Conservation (phyloP, 2,113 vertebrate species). For the Vombatus ursinus region DNA sequence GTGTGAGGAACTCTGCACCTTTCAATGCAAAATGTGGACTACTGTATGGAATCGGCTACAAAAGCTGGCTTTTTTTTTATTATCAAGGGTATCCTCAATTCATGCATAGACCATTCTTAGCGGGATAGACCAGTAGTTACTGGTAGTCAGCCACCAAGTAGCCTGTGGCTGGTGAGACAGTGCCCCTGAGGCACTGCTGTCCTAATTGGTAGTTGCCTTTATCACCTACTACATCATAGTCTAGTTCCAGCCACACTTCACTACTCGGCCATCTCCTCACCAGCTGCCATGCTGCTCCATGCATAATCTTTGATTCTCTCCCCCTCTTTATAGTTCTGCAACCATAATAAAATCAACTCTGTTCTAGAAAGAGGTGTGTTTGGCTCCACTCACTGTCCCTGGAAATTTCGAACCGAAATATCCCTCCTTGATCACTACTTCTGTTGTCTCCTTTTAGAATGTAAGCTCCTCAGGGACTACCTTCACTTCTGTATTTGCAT, state of each 20-base stretch:
- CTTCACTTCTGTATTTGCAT: neutral
- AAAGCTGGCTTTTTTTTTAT: neutral
- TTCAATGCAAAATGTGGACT: neutral
- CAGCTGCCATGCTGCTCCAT: neutral
- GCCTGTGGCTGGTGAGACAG: neutral
- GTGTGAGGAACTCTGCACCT: neutral
- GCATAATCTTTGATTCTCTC: neutral
- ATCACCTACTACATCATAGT: neutral
- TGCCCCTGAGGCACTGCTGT: neutral
- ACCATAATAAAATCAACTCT: neutral
- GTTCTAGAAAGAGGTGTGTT: neutral
- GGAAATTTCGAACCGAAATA: neutral
- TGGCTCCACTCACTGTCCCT: neutral
- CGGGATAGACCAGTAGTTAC: neutral
- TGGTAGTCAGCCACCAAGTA: neutral
- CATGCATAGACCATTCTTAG: neutral
- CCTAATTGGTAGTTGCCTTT: neutral
- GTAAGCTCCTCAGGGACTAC: neutral
- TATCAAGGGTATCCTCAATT: neutral
- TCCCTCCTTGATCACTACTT: neutral
- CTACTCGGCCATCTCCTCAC: neutral
- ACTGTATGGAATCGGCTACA: neutral
- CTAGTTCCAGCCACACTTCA: neutral
- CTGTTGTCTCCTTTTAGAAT: neutral
- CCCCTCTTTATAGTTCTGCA: neutral